Evolutionary conservation across 2,888 invertebrate genomes (phyloP), one percentile per base, ranked within the genome.

Genomic region (Mythimna loreyi): DNA sequence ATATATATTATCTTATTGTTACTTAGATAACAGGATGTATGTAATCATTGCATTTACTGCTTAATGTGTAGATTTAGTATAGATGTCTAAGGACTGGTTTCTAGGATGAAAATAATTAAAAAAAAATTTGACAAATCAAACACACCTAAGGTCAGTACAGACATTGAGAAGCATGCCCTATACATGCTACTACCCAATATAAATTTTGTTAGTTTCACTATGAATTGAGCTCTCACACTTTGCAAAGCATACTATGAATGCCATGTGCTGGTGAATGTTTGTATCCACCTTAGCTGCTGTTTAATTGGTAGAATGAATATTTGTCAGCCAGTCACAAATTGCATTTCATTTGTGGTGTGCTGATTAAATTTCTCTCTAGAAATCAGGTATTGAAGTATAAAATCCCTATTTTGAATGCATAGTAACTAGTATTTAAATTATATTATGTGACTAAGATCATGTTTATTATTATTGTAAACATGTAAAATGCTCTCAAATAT

Each of bases 21-120:
- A 69, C 52, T 64, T 62, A 65, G 28, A 59, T 60, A 23, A 49
- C 57, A 19, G 67, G 69, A 80, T 80, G 70, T 75, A 69, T 76
- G 70, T 80, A 80, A 75, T 75, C 59, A 74, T 64, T 78, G 81
- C 81, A 78, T 81, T 78, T 81, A 78, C 50, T 28, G 50, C 36
- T 67, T 50, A 50, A 23, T 40, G 40, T 62, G 40, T 71, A 81
- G 53, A 40, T 75, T 56, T 67, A 45, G 36, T 71, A 70, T 59
- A 61, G 50, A 50, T 61, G 53, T 69, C 56, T 63, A 47, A 33
- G 16, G 21, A 21, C 55, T 13, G 7, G n/a, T 55, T 21, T 55
- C 33, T 21, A 30, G 21, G 33, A 53, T 0, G 13, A 7, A 55
- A 33, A 30, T 13, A 0, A 30, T 21, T 2, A 2, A 21, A 30